Conservation (phyloP, 2,888 invertebrate genomes). For the Schrankia costaestrigalis region DNA sequence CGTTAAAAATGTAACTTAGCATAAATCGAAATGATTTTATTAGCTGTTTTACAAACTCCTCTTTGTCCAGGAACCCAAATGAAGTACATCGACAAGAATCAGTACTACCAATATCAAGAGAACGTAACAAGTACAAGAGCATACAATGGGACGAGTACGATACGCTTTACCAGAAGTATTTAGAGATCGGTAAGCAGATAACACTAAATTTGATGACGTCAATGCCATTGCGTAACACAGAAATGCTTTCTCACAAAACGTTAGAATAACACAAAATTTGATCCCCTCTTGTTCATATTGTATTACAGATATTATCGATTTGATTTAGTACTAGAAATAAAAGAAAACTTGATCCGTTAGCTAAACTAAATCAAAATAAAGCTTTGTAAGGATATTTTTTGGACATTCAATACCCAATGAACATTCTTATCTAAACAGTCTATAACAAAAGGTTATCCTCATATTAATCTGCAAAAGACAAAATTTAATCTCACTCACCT, state of each 20-base stretch:
- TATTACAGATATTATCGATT: background rate
- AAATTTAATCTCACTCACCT: slow-evolving; percentile 39
- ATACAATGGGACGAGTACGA: slow-evolving; percentile 96
- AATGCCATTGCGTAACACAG: background rate
- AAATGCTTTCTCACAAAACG: background rate
- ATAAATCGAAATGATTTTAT: too few relatives aligned
- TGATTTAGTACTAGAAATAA: slow-evolving; percentile 1
- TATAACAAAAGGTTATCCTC: slow-evolving; percentile 13
- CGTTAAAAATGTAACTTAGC: too few relatives aligned
- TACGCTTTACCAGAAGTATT: slow-evolving; percentile 94
- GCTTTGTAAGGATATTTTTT: too few relatives aligned
- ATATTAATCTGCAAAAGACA: slow-evolving; percentile 31
- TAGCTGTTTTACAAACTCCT: slow-evolving; percentile 2
- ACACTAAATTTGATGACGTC: background rate
- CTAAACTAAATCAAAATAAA: too few relatives aligned
- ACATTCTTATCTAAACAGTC: slow-evolving; percentile 6
- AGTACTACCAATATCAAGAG: slow-evolving; percentile 88
- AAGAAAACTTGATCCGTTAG: background rate
- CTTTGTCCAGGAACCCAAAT: slow-evolving; percentile 87
- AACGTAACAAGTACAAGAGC: slow-evolving; percentile 90
- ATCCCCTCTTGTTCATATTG: background rate
- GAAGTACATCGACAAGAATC: slow-evolving; percentile 90
- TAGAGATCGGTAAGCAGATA: slow-evolving; percentile 90
- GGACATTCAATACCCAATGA: background rate
- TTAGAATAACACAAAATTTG: background rate